Conservation (phyloP, 2,888 invertebrate genomes). For the Melanargia galathea region DNA sequence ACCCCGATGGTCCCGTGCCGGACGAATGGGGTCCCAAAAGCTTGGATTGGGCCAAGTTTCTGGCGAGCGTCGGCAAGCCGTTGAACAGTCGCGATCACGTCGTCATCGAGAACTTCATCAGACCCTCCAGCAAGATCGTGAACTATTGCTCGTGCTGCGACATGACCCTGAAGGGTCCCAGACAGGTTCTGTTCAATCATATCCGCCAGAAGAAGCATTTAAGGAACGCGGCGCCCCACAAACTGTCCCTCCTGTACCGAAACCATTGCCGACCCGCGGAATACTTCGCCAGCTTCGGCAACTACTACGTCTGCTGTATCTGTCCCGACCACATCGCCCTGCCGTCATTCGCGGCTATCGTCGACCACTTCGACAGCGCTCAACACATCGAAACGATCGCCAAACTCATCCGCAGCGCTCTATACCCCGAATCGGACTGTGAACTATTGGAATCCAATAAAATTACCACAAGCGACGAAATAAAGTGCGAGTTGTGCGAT, state of each 20-base stretch:
- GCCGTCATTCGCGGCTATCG: slow-evolving; percentile 71
- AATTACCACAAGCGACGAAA: slow-evolving; percentile 46
- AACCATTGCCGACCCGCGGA: slow-evolving; percentile 72
- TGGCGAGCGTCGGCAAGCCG: slow-evolving; percentile 72
- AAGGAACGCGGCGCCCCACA: slow-evolving; percentile 71
- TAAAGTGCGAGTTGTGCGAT: slow-evolving; percentile 62
- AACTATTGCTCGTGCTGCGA: slow-evolving; percentile 75
- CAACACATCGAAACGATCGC: slow-evolving; percentile 64
- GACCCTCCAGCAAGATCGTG: slow-evolving; percentile 70
- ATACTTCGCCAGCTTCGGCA: slow-evolving; percentile 75
- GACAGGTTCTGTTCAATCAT: slow-evolving; percentile 75
- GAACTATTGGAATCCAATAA: slow-evolving; percentile 56
- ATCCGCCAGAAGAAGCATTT: slow-evolving; percentile 77
- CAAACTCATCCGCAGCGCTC: slow-evolving; percentile 60
- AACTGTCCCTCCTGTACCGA: slow-evolving; percentile 64
- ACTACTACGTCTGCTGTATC: slow-evolving; percentile 69
- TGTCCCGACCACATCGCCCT: slow-evolving; percentile 66
- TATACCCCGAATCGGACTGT: slow-evolving; percentile 57
- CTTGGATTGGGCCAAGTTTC: slow-evolving; percentile 72
- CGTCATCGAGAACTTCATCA: slow-evolving; percentile 74
- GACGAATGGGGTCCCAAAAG: slow-evolving; percentile 77
- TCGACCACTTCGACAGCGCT: slow-evolving; percentile 69
- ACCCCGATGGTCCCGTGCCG: slow-evolving; percentile 63
- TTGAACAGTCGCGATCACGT: slow-evolving; percentile 69
- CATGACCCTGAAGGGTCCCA: slow-evolving; percentile 72